phyloP scores from a whole-genome alignment of 2,113 vertebrate genomes.

The Stercorarius parasiticus region DNA sequence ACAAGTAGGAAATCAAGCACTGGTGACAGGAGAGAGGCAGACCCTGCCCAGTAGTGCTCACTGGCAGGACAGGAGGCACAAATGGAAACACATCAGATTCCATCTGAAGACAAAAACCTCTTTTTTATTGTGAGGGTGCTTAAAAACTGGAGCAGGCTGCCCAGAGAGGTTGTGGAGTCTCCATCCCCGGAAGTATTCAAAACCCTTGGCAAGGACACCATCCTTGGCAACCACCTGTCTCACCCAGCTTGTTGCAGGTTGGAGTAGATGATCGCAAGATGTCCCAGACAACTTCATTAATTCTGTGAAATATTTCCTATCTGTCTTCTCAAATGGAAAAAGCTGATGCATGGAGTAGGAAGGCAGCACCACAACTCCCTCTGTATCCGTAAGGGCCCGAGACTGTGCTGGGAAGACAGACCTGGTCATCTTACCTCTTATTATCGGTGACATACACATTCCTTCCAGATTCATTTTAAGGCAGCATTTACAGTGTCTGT shows the following conservation, averaged over 20 bases:
- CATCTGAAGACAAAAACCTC: neutral
- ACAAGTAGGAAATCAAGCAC: neutral
- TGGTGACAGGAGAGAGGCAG: neutral
- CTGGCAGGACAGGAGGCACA: neutral
- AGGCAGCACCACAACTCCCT: neutral
- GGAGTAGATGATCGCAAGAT: neutral
- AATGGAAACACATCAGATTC: neutral
- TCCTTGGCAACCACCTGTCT: neutral
- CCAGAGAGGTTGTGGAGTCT: neutral
- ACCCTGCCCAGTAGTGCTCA: neutral
- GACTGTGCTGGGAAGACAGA: neutral
- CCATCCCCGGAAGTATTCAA: neutral
- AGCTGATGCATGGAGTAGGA: neutral
- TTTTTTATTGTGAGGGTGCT: neutral
- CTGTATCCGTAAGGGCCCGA: neutral
- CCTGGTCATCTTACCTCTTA: neutral
- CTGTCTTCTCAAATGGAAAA: neutral
- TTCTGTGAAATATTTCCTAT: neutral
- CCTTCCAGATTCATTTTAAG: neutral
- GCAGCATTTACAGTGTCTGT: neutral
- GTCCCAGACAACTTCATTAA: neutral
- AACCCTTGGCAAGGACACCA: neutral
- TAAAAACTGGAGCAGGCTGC: neutral
- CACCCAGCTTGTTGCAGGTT: neutral
- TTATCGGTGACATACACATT: neutral